Evolutionary conservation across 2,797 vertebrate genomes (phyloP), one percentile per base, ranked within the genome.

Genomic region (Gallinago stenura): DNA sequence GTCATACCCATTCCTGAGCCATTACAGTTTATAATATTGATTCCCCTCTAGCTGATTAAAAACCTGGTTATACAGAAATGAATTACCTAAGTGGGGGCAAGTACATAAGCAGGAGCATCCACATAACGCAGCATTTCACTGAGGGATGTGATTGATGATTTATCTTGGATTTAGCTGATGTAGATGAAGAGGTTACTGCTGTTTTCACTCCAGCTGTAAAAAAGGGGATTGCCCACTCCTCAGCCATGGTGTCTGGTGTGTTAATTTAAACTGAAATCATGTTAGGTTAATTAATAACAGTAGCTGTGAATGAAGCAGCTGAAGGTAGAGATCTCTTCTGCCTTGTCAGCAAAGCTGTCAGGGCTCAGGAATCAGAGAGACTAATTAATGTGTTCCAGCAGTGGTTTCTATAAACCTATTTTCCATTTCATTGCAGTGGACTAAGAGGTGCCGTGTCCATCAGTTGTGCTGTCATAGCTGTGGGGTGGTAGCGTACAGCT

Each of bases 271-370:
- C 77, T 45, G 60, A 94, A 97, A 89, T 92, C 11, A 30, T 87
- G 68, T 89, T 95, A 93, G 75, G 78, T 94, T 96, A 95, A 96
- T 96, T 96, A 95, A 95, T 87, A 96, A 84, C 70, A 87, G 56
- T 93, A 87, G 48, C 89, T 94, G 35, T 79, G 80, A 90, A 79
- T 41, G 86, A 87, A 92, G 83, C 77, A 93, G 73, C 30, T 87
- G 92, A 96, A 90, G 37, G 77, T 79, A 92, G 56, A 51, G 7
- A 50, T 41, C 61, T 88, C 72, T 86, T 83, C 73, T 7, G 8
- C 61, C 37, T 91, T 72, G 70, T 89, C 93, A 96, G 95, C 90
- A 95, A 84, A 87, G 39, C 54, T 89, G 90, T 90, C 92, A 88
- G 65, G 46, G 18, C 45, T 87, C 68, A 76, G 80, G 51, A 92